Percentiles rank a stretch among this genome's conserved stretches.
These are phyloP conservation scores for Carassius carassius DNA, from an alignment of 2,113 vertebrate genomes.

Conservation along the genomic window DNA sequence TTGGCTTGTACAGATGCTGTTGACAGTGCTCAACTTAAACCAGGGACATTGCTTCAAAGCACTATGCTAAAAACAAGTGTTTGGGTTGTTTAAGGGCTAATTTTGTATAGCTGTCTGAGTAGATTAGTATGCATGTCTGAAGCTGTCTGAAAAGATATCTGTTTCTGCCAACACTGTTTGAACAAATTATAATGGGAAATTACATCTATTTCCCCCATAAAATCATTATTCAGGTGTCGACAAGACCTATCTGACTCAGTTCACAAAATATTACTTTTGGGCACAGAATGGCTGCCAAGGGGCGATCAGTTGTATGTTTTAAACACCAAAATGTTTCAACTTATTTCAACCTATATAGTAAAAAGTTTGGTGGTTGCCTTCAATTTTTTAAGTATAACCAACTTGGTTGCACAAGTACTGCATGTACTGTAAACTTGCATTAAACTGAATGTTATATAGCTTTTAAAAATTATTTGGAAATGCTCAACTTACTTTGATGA, in stretches of 20 bases:
- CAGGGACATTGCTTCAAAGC: background rate
- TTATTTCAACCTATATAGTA: too few relatives aligned
- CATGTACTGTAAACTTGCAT: too few relatives aligned
- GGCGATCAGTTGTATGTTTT: background rate
- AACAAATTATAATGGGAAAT: constrained; percentile 30
- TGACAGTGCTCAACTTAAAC: background rate
- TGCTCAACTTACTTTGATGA: too few relatives aligned
- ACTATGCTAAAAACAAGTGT: background rate
- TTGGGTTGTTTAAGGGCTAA: constrained; percentile 8
- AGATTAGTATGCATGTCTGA: constrained; percentile 31
- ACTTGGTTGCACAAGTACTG: too few relatives aligned
- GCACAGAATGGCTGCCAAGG: background rate
- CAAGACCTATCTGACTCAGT: background rate
- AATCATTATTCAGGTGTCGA: background rate
- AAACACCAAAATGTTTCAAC: background rate
- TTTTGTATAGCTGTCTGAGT: constrained; percentile 14
- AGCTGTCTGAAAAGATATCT: constrained; percentile 12
- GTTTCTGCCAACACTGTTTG: background rate
- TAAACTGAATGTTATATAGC: too few relatives aligned
- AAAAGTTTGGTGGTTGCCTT: too few relatives aligned
- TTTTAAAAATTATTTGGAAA: too few relatives aligned
- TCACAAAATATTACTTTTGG: background rate
- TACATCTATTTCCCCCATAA: background rate
- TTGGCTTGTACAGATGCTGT: background rate
- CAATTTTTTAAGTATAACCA: too few relatives aligned